phyloP scores from a whole-genome alignment of 1,140 invertebrate species.

The Aplysia californica region DNA sequence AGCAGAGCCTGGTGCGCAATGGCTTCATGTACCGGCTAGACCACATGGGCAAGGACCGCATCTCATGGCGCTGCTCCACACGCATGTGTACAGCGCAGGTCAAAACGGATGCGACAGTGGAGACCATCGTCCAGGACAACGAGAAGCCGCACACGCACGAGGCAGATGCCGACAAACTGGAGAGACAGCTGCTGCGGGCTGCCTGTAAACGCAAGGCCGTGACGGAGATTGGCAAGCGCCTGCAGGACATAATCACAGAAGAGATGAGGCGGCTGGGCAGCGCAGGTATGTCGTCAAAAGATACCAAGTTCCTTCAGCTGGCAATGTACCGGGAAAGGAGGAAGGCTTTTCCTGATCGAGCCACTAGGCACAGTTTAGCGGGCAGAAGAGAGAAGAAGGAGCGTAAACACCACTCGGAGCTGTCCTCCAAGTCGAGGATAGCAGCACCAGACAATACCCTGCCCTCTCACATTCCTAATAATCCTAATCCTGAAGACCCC shows the following conservation, averaged over 20 bases:
- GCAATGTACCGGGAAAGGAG: slow-evolving; percentile 1
- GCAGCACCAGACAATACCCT: too few relatives aligned
- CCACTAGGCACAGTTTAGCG: too few relatives aligned
- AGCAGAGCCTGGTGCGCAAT: not conserved
- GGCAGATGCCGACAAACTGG: not conserved
- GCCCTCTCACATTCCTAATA: too few relatives aligned
- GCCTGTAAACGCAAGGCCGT: slow-evolving; percentile 5
- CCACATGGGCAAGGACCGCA: not conserved
- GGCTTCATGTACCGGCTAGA: not conserved
- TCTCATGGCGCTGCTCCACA: not conserved
- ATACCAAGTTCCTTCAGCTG: slow-evolving; percentile 7
- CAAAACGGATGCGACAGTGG: not conserved
- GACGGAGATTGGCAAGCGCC: not conserved
- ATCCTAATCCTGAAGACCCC: too few relatives aligned
- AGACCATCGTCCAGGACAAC: not conserved
- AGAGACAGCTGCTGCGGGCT: slow-evolving; percentile 5
- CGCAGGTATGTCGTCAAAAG: not conserved
- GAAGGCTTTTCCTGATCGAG: not conserved
- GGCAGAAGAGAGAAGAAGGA: not conserved
- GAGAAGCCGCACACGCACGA: not conserved
- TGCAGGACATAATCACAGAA: not conserved
- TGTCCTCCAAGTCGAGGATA: too few relatives aligned
- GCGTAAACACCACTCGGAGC: not conserved
- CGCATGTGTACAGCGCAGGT: not conserved
- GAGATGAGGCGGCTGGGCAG: not conserved